These are phyloP conservation scores for Setophaga coronata DNA, from an alignment of 2,113 vertebrate genomes.

Conservation along the genomic window DNA sequence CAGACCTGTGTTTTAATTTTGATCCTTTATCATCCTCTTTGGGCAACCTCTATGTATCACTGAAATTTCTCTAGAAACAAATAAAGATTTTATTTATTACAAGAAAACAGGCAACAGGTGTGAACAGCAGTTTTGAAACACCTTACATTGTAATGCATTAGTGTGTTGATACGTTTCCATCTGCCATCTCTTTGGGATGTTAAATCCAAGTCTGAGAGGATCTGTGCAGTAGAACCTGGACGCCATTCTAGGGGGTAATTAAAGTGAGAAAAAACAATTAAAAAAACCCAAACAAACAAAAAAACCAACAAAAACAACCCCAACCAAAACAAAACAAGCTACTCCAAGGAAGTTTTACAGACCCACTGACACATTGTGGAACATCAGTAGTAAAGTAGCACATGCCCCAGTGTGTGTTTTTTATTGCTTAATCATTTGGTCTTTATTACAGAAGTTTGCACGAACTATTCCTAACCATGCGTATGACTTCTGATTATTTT, in stretches of 20 bases:
- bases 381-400: neutral
- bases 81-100: neutral
- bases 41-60: neutral
- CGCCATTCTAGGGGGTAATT: constrained; percentile 87
- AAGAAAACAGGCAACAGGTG: neutral
- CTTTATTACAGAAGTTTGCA: neutral
- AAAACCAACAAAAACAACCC: no score
- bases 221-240: constrained; percentile 95
- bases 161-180: constrained; percentile 92
- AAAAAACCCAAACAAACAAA: no score
- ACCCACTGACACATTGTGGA: neutral
- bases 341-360: neutral
- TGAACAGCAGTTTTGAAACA: neutral
- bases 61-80: constrained; percentile 8
- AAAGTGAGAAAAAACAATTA: neutral
- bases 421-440: neutral
- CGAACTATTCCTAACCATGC: neutral
- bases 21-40: neutral
- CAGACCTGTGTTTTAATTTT: neutral
- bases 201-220: constrained; percentile 94
- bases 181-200: constrained; percentile 96
- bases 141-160: constrained; percentile 96
- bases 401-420: neutral
- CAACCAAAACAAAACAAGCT: neutral
- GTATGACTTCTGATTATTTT: neutral